Base-by-base conservation (phyloP, 1,140 invertebrate species). In the Leptinotarsa texana region DNA sequence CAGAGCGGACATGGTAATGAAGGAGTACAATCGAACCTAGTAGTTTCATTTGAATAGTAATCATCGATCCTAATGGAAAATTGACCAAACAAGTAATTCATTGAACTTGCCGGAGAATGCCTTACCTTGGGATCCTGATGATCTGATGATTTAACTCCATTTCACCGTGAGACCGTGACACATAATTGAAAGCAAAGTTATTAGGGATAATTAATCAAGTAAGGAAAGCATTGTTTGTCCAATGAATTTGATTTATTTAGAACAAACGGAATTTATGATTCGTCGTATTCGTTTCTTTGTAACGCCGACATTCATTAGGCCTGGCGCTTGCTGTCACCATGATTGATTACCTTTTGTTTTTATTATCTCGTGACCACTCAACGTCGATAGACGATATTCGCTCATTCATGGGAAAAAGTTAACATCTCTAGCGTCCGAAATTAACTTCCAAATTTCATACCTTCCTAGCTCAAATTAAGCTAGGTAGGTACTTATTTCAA, bases 191-290 rank as follows among this genome's bases (percentile, higher is more conserved):
- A 42, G 24, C 22, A 57, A 74, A 74, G 13, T 69, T 69, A 74
- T 74, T 69, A 75, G 61, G 51, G 57, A 73, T 76, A 73, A 78
- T 78, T 78, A 76, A 78, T 78, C 77, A 78, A 75, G 66, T 63
- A 67, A 70, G 63, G 24, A 66, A 21, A 63, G 72, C 78, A 77
- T 80, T 79, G 79, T 80, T 80, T 80, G 79, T 80, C 78, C 65
- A 75, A 74, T 70, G 75, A 67, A 69, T 80, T 77, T 81, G 80
- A 80, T 81, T 81, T 80, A 81, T 81, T 81, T 77, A 80, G 80
- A 80, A 81, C 80, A 81, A 81, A 81, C 78, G 77, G 77, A 80
- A 81, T 79, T 81, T 81, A 81, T 80, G 80, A 80, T 76, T 81
- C 77, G 79, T 76, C 79, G 75, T 74, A 80, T 80, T 81, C 70